Evolutionary conservation across 2,797 vertebrate genomes (phyloP), one percentile per base, ranked within the genome.

Genomic region (Eutrigla gurnardus): DNA sequence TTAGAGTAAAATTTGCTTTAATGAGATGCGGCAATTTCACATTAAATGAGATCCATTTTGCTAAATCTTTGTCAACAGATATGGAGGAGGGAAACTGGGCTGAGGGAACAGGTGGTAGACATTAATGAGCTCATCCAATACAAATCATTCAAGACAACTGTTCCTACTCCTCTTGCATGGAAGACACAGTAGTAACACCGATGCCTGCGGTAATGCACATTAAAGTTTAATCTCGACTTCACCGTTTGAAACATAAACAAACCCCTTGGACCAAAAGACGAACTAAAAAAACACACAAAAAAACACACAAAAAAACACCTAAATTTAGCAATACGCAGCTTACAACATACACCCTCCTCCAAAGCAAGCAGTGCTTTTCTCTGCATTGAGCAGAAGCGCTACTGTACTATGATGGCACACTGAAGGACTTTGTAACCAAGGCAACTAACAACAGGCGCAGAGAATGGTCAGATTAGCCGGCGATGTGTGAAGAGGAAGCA

Each of bases 371-470:
- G 72, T 59, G 83, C 58, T 53, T 65, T 59, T 86, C 76, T 70
- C 77, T 78, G 78, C 87, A 78, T 70, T 81, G 81, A 93, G 86
- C 78, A 75, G 77, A 57, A 91, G 69, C 61, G 33, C 58, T 86
- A 91, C 85, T 84, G 80, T 88, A 88, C 86, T 91, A 90, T 86
- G 80, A 92, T 88, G 88, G 87, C 87, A 88, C 86, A 88, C 80
- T 85, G 88, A 85, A 90, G 83, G 90, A 89, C 88, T 92, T 89
- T 91, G 94, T 95, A 94, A 93, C 94, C 94, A 94, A 67, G 93
- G 94, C 92, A 95, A 95, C 94, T 53, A 87, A 93, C 91, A 94
- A 94, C 91, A 91, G 89, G 83, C 75, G 39, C 84, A 86, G 77
- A 89, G 82, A 93, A 93, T 84, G 90, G 90, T 93, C 90, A 90